Conservation (phyloP, 2,888 invertebrate genomes). For the Microctonus aethiopoides region DNA sequence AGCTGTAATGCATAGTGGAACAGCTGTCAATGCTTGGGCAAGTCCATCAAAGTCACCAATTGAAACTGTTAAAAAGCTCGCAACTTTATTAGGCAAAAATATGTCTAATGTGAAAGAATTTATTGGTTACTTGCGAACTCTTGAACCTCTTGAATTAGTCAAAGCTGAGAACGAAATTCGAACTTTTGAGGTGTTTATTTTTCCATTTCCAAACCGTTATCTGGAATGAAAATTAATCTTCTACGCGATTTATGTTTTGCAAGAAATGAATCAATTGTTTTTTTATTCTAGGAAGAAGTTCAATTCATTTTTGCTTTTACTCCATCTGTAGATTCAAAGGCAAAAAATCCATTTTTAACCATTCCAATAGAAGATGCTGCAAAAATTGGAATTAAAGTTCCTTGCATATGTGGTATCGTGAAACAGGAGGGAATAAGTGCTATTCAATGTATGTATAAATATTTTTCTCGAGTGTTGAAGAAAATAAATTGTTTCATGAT, state of each 20-base stretch:
- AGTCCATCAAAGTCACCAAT: constrained; percentile 30
- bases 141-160: constrained; percentile 47
- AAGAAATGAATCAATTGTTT: too few species aligned
- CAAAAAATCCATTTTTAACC: constrained; percentile 16
- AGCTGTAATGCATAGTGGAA: constrained; percentile 38
- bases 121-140: constrained; percentile 49
- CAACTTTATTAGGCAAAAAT: constrained; percentile 44
- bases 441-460: constrained; percentile 20
- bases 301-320: constrained; percentile 3
- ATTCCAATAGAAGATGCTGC: constrained; percentile 20
- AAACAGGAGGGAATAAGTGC: constrained; percentile 20
- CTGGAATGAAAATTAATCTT: neutral
- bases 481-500: too few species aligned
- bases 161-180: constrained; percentile 37
- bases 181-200: constrained; percentile 44
- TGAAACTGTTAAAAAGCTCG: constrained; percentile 39
- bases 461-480: too few species aligned
- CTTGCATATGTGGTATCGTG: constrained; percentile 18
- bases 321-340: constrained; percentile 21
- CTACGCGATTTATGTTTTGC: too few species aligned
- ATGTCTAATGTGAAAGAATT: constrained; percentile 48
- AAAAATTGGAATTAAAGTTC: constrained; percentile 23
- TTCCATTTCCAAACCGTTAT: too few species aligned
- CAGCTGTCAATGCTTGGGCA: constrained; percentile 34
- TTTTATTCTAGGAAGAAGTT: constrained; percentile 11